Evolutionary conservation across 1,140 invertebrate species (phyloP), one percentile per base, ranked within the genome.

Genomic region (Papilio dardanus): DNA sequence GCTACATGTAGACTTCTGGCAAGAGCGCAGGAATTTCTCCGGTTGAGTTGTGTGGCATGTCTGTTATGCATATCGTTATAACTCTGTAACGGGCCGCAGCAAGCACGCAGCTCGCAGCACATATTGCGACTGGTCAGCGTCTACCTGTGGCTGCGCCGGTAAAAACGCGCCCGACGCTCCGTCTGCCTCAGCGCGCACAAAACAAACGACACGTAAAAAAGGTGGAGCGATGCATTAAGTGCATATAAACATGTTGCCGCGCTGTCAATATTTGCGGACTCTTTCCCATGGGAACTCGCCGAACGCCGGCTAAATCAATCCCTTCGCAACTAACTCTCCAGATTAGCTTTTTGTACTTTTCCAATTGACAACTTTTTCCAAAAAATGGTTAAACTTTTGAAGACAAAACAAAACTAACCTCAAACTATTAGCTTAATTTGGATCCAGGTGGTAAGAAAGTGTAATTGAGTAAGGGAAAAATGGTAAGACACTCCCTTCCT

Each of bases 141-240:
- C 82, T 88, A 90, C 90, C 88, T 91, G 90, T 86, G 88, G 86
- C 83, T 86, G 90, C 90, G 86, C 89, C 83, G 85, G 89, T 85
- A 92, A 93, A 92, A 93, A 91, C 84, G 87, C 86, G 85, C 86
- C 89, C 90, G 91, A 91, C 91, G 88, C 71, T 88, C 79, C 85
- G 91, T 93, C 91, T 92, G 90, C 86, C 84, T 82, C 80, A 28
- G 87, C 83, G 83, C 86, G 88, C 80, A 84, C 83, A 86, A 83
- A 88, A 86, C 90, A 93, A 92, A 93, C 88, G 92, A 90, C 86
- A 90, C 90, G 85, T 89, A 91, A 91, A 92, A 86, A 92, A 91
- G 88, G 88, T 90, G 88, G 88, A 86, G 88, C 90, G 89, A 87
- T 90, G 90, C 92, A 92, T 93, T 93, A 93, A 93, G 92, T 90